These are phyloP conservation scores for Andrena trimmerana DNA, from an alignment of 2,888 invertebrate genomes.

Conservation along the genomic window DNA sequence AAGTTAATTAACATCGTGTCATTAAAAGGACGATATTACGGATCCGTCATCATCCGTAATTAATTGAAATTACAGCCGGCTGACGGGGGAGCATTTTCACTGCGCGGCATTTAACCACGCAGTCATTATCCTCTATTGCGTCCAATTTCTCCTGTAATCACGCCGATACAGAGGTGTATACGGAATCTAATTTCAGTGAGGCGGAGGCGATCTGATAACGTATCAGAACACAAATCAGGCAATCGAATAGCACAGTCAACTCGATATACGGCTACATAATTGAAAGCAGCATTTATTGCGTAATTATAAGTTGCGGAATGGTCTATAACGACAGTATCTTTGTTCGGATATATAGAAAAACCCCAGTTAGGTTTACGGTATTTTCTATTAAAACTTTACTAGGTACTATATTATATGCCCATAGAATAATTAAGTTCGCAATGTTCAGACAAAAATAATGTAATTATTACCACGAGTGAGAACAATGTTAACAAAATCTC, in stretches of 20 bases:
- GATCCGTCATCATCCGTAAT: background rate
- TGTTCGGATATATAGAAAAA: too few relatives aligned
- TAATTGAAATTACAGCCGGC: conserved; percentile 18
- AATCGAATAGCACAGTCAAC: conserved; percentile 39
- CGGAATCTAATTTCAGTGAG: conserved; percentile 46
- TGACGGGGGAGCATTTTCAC: conserved; percentile 25
- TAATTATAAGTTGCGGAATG: background rate
- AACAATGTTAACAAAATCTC: too few relatives aligned
- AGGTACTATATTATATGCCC: too few relatives aligned
- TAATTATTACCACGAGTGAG: too few relatives aligned
- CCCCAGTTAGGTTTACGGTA: too few relatives aligned
- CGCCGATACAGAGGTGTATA: conserved; percentile 43
- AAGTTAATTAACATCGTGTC: background rate
- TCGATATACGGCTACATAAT: conserved; percentile 30
- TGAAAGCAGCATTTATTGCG: conserved; percentile 26
- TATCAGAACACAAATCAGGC: conserved; percentile 32
- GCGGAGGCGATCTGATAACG: conserved; percentile 43
- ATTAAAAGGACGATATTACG: background rate
- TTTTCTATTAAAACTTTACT: too few relatives aligned
- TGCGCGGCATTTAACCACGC: conserved; percentile 29
- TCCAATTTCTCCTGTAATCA: conserved; percentile 63
- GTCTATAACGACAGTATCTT: background rate
- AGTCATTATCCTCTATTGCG: conserved; percentile 47
- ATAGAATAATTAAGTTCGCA: too few relatives aligned
- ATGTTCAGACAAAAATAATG: too few relatives aligned